Base-by-base conservation (phyloP, 2,797 vertebrate genomes). In the Cynodonichthys magdalenae region DNA sequence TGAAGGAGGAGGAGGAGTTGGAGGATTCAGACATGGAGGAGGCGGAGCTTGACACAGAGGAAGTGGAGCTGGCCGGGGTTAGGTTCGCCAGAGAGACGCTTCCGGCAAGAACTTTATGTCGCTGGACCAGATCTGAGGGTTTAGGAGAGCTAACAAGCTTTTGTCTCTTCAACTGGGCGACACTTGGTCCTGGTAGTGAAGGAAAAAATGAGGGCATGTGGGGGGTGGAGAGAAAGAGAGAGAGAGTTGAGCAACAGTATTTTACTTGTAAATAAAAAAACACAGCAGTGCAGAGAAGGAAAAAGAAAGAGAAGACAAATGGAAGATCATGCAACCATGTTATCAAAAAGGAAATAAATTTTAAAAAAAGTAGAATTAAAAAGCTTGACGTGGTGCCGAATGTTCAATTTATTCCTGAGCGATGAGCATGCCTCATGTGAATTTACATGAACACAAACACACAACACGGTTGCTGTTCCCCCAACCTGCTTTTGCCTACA, bases 401-500 rank as follows among this genome's bases (percentile, higher is more conserved):
- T 10, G 61, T 67, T 70, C 44, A 24, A n/a, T 58, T 12, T 5
- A 5, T 52, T 24, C 3, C 52, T 55, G 55, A 54, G 27, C 57
- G 0, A 65, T 52, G 70, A 71, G 69, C 85, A 76, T 89, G 85
- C 47, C 63, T 74, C 39, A 77, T 80, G 77, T 76, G 68, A 77
- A 66, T 74, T 59, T 47, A 57, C 78, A 77, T 80, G 79, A 82
- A 85, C 59, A 80, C 61, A 83, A 36, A 85, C 75, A 77, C 61
- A 83, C 51, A 79, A 39, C 74, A 82, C 48, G 48, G 74, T 62
- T 79, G 79, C 74, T 71, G 71, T 85, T 88, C 81, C 66, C 84
- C 89, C 87, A 90, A 93, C 93, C 92, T 93, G 87, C 87, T 86
- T 45, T 82, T 53, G 82, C 83, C 61, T 87, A 94, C 59, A 92